These are phyloP conservation scores for Fabriciana adippe DNA, from an alignment of 2,888 invertebrate species.

Conservation along the genomic window DNA sequence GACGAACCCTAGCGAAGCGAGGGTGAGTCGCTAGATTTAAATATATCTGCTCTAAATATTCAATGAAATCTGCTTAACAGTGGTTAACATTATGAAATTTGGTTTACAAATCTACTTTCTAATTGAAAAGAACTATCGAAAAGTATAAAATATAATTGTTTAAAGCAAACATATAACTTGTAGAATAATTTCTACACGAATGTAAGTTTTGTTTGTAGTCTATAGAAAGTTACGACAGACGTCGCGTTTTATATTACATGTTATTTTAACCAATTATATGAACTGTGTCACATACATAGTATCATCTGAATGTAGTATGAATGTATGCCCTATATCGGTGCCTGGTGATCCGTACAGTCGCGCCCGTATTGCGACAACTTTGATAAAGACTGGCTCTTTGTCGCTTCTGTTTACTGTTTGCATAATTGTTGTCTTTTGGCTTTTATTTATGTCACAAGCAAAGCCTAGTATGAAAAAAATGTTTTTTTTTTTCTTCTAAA, in stretches of 20 bases:
- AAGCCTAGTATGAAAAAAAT: background rate
- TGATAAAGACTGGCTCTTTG: constrained; percentile 58
- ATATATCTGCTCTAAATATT: too few relatives aligned
- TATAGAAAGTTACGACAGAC: background rate
- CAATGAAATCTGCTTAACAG: too few relatives aligned
- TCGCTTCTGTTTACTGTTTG: constrained; percentile 42
- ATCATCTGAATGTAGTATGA: constrained; percentile 44
- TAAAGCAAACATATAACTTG: background rate
- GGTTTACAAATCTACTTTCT: too few relatives aligned
- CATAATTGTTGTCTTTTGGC: constrained; percentile 11
- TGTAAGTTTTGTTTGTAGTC: background rate
- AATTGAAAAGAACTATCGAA: too few relatives aligned
- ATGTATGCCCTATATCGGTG: constrained; percentile 59
- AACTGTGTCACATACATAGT: constrained; percentile 36
- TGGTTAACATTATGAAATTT: too few relatives aligned
- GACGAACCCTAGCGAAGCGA: too few relatives aligned
- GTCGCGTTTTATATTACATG: constrained; percentile 17
- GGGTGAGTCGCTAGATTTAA: too few relatives aligned
- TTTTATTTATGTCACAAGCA: background rate
- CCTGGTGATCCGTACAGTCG: constrained; percentile 60
- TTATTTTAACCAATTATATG: constrained; percentile 30
- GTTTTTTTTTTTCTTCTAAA: background rate
- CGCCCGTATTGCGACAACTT: constrained; percentile 58
- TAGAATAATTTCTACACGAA: background rate
- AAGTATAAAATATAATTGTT: too few relatives aligned